A percentile compares a stretch with the other conserved stretches of the same genome.
Conservation (phyloP, 2,888 invertebrate species). For the Aporophyla lueneburgensis region DNA sequence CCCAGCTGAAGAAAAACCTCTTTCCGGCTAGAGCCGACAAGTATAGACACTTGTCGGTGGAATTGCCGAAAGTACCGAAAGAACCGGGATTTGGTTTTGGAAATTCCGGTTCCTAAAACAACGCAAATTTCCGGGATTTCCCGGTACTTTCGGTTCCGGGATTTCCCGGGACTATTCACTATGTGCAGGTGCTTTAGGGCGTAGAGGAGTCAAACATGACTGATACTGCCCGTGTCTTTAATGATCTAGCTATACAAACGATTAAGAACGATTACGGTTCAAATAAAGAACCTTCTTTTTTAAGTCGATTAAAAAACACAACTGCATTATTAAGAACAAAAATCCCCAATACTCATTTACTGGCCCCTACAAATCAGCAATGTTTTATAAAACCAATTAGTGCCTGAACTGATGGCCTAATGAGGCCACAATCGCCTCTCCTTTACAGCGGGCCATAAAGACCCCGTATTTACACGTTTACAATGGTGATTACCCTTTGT, state of each 20-base stretch:
- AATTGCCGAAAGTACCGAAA: too few relatives aligned
- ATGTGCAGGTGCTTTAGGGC: too few relatives aligned
- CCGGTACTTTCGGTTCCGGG: too few relatives aligned
- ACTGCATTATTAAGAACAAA: slow-evolving; percentile 1
- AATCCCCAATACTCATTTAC: slow-evolving; percentile 9
- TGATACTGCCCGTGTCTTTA: not conserved
- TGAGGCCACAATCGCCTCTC: slow-evolving; percentile 55
- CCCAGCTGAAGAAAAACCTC: too few relatives aligned
- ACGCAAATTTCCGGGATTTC: too few relatives aligned
- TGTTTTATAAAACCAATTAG: slow-evolving; percentile 65
- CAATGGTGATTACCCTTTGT: slow-evolving; percentile 78
- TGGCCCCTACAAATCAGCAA: slow-evolving; percentile 36
- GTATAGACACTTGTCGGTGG: too few relatives aligned
- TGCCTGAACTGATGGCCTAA: slow-evolving; percentile 61
- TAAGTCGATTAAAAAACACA: not conserved
- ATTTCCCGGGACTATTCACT: too few relatives aligned
- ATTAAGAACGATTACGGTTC: not conserved
- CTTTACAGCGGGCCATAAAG: slow-evolving; percentile 63
- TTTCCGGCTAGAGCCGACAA: too few relatives aligned
- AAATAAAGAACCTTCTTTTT: too few relatives aligned
- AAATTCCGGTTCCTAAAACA: too few relatives aligned
- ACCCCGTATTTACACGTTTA: slow-evolving; percentile 77
- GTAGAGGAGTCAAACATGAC: not conserved
- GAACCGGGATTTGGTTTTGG: too few relatives aligned
- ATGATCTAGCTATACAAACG: not conserved